A percentile compares a stretch with the other conserved stretches of the same genome.
phyloP scores from a whole-genome alignment of 2,797 vertebrate genomes.

The Pogoniulus pusillus region DNA sequence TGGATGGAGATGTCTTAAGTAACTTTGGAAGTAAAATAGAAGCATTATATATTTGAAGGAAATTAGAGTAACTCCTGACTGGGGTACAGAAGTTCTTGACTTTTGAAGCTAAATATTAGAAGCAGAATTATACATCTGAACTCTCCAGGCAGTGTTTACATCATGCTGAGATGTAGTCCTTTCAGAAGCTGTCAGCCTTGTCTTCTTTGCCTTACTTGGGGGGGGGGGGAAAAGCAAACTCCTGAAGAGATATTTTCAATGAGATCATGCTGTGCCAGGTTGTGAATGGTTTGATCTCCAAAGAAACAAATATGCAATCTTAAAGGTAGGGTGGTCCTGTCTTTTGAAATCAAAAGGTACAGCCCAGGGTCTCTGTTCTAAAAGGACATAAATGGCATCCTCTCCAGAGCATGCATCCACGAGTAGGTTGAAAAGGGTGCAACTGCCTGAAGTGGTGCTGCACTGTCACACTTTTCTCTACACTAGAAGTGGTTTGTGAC shows the following conservation, averaged over 20 bases:
- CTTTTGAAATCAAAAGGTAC: not conserved
- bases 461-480: fast-evolving
- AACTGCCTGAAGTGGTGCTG: not conserved
- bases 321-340: not conserved
- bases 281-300: not conserved
- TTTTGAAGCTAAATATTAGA: not conserved
- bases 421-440: not conserved
- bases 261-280: not conserved
- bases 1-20: not conserved
- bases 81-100: not conserved
- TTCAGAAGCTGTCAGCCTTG: not conserved
- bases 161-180: not conserved
- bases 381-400: not conserved
- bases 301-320: not conserved
- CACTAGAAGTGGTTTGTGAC: fast-evolving
- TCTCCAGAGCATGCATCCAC: not conserved
- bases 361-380: fast-evolving
- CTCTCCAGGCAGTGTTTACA: not conserved
- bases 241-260: not conserved
- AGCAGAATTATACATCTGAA: not conserved
- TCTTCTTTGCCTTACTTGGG: not conserved
- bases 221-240: not conserved
- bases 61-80: not conserved
- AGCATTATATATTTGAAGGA: not conserved
- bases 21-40: not conserved